Conservation (phyloP, 2,113 vertebrate genomes). For the Spilogale gracilis region DNA sequence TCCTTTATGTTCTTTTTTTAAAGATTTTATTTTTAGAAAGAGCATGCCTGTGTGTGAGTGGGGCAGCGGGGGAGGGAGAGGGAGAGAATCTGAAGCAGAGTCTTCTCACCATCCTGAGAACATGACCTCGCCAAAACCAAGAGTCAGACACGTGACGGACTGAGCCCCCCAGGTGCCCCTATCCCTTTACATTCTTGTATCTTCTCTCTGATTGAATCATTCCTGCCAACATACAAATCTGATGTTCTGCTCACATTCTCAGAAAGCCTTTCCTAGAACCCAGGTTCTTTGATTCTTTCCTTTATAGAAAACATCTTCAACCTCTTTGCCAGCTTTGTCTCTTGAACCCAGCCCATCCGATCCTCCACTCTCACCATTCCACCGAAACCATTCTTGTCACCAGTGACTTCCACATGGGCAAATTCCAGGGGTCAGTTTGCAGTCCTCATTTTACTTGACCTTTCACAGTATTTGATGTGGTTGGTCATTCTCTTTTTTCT, state of each 20-base stretch:
- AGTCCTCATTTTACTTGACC: neutral
- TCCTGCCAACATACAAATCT: neutral
- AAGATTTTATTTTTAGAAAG: neutral
- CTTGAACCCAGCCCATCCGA: neutral
- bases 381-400: neutral
- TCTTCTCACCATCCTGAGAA: neutral
- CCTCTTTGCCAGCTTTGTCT: neutral
- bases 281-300: neutral
- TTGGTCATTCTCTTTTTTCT: neutral
- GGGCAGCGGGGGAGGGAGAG: neutral
- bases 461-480: neutral
- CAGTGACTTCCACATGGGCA: neutral
- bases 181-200: neutral
- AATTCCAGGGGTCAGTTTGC: neutral
- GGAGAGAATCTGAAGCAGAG: neutral
- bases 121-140: neutral
- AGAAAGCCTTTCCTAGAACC: neutral
- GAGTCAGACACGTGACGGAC: neutral
- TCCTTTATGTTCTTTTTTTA: neutral
- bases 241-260: neutral
- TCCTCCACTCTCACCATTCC: neutral
- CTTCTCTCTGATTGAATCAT: neutral
- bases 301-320: neutral
- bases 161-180: neutral
- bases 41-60: neutral